These are phyloP conservation scores for Hypocryptadius cinnamomeus DNA, from an alignment of 2,113 vertebrate genomes.

Conservation along the genomic window DNA sequence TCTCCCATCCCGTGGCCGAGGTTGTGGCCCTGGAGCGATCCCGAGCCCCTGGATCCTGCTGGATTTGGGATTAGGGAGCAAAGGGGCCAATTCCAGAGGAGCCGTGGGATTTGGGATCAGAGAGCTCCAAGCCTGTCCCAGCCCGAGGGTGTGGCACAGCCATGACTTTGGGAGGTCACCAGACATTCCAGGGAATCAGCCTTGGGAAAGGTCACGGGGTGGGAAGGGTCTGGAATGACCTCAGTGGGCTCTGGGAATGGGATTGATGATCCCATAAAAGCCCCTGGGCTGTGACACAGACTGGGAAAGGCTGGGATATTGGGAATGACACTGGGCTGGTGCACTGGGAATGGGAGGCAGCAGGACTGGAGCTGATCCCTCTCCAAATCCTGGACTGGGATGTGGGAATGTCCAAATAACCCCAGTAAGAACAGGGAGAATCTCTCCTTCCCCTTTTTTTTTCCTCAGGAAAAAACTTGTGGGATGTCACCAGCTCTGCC, in stretches of 20 bases:
- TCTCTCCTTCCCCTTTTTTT: rapidly evolving
- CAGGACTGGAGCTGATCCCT: background rate
- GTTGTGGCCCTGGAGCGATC: background rate
- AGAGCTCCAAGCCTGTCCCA: background rate
- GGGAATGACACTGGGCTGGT: background rate
- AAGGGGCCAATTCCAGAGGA: background rate
- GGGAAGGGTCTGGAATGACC: background rate
- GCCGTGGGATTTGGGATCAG: background rate
- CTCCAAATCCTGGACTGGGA: background rate
- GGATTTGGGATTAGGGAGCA: background rate
- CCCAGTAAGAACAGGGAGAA: background rate
- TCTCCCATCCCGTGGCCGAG: rapidly evolving
- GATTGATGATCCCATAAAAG: background rate
- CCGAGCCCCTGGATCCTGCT: background rate
- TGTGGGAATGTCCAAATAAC: background rate
- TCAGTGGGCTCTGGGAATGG: background rate
- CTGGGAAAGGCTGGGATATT: rapidly evolving
- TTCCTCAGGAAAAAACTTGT: background rate
- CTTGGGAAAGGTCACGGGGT: background rate
- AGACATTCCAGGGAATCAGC: background rate
- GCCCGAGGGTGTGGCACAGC: background rate
- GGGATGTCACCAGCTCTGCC: rapidly evolving
- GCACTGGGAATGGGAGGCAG: background rate
- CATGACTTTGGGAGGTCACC: background rate
- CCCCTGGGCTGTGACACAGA: background rate